Base-by-base conservation (phyloP, 2,888 invertebrate genomes). In the Hecatera dysodea region DNA sequence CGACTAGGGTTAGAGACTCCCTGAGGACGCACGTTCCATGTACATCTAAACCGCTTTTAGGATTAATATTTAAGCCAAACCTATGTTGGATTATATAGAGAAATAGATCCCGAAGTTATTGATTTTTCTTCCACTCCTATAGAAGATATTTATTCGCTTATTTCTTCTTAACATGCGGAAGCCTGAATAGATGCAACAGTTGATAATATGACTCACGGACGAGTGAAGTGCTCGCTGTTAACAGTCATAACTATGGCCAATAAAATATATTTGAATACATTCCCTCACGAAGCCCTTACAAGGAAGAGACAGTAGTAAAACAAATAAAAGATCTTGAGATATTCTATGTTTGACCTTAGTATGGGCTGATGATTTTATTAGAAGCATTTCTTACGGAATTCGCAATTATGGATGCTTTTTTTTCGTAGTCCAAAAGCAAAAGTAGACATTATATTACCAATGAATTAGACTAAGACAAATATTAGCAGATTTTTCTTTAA, bases 151-250 rank as follows among this genome's bases (percentile, higher is more conserved):
- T 9, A 68, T 52, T 60, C n/a, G 24, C 19, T n/a, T 63, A n/a
- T 53, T 29, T 27, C 12, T 67, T 22, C 33, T 59, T 36, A 62
- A 42, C 24, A 63, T 46, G 57, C 19, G 52, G 55, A 56, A 73
- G 27, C 11, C 42, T 62, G 66, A 61, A 55, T 63, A 60, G 44
- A 82, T 75, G 75, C 81, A 82, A 82, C 81, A 82, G 83, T 72
- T 83, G 75, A 80, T 60, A 57, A 59, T 52, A 57, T 67, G 33
- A 71, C 62, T 68, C 59, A 62, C 36, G 55, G 46, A 33, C 50
- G 63, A 48, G 56, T 53, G 61, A 70, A 64, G 46, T n/a, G 24
- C 48, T 56, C 29, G 36, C 59, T 61, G 71, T 64, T 64, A 71
- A 55, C 39, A 72, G 67, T 64, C 50, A 67, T 75, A 75, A 75